Percentiles rank a stretch among this genome's conserved stretches.
phyloP scores from a whole-genome alignment of 2,113 vertebrate species.

The Psittacara wagleri region DNA sequence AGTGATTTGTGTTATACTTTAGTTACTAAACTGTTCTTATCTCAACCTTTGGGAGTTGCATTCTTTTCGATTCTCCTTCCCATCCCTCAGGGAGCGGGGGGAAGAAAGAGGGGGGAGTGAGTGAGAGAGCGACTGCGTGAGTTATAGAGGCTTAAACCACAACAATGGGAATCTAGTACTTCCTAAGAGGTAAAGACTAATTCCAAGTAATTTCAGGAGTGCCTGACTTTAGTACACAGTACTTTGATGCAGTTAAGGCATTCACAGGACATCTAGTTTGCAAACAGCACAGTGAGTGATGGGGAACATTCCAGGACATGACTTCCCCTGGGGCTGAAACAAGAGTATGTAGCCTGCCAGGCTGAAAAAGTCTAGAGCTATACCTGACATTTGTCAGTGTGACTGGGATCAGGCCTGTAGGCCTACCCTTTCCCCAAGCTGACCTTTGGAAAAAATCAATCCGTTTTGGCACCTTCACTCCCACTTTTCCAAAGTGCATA shows the following conservation, averaged over 20 bases:
- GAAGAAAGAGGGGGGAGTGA: no score
- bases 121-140: no score
- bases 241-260: not conserved
- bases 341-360: not conserved
- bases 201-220: not conserved
- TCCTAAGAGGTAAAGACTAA: not conserved
- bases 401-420: not conserved
- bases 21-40: no score
- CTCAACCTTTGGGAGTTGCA: no score
- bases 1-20: no score
- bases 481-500: not conserved
- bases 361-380: not conserved
- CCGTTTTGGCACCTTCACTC: not conserved
- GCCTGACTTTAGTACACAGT: not conserved
- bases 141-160: no score
- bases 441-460: not conserved
- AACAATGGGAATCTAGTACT: not conserved
- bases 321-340: not conserved
- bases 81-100: no score
- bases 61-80: no score
- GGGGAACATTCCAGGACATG: not conserved
- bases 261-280: not conserved
- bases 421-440: not conserved
- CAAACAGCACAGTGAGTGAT: not conserved
- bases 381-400: not conserved